Evolutionary conservation across 2,888 invertebrate genomes (phyloP).

Genomic region (Tanytarsus gracilentus): DNA sequence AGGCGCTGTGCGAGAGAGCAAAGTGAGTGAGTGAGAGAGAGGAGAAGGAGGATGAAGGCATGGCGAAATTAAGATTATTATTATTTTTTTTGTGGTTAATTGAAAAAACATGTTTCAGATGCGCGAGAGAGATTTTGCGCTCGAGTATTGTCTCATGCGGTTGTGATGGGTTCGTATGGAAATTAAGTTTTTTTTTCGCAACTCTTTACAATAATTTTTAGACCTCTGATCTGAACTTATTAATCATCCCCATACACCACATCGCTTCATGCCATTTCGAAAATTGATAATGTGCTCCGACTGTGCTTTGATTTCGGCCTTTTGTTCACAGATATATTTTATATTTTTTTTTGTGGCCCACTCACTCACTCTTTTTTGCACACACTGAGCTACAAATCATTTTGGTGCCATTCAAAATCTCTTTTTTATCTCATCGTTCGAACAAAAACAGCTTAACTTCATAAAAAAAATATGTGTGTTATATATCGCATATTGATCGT

Average conservation of each 20-base stretch:
- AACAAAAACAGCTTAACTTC: background rate
- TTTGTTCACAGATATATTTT: too few species aligned
- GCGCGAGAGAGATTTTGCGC: background rate
- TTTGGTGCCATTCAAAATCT: conserved; percentile 1
- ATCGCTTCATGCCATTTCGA: too few species aligned
- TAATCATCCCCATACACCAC: too few species aligned
- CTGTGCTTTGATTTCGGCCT: too few species aligned
- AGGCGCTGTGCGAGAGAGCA: background rate
- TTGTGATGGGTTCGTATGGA: too few species aligned
- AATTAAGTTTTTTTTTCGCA: too few species aligned
- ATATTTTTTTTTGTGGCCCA: conserved; percentile 10
- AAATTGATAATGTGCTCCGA: background rate
- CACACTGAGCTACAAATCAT: conserved; percentile 5
- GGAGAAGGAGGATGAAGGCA: background rate
- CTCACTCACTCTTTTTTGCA: background rate
- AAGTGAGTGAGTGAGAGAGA: background rate
- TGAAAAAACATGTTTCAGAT: conserved; percentile 22
- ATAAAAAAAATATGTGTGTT: too few species aligned
- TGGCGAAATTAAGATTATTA: conserved; percentile 3
- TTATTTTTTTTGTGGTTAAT: conserved; percentile 4
- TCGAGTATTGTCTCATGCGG: too few species aligned
- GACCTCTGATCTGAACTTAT: too few species aligned
- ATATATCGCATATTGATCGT: conserved; percentile 7
- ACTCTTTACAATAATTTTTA: too few species aligned
- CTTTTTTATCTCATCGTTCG: background rate